These are phyloP conservation scores for Anas bernieri DNA, from an alignment of 2,797 vertebrate genomes.

Conservation along the genomic window DNA sequence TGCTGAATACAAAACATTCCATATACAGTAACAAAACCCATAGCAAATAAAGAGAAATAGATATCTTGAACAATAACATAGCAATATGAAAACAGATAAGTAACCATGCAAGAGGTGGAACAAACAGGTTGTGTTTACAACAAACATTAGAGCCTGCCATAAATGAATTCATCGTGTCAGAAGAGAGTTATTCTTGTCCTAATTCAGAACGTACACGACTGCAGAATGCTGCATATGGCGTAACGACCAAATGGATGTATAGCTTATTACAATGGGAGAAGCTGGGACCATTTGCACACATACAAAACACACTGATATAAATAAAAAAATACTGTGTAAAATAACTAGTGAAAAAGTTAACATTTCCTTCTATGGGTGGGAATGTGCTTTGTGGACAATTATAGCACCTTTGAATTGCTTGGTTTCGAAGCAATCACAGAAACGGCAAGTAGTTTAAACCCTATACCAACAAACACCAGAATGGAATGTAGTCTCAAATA, in stretches of 20 bases:
- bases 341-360: constrained; percentile 33
- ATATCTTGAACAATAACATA: constrained; percentile 68
- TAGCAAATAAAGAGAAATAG: constrained; percentile 68
- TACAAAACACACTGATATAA: constrained; percentile 66
- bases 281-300: constrained; percentile 26
- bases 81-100: constrained; percentile 66
- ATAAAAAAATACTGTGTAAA: constrained; percentile 54
- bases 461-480: background rate
- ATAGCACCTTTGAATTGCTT: constrained; percentile 58
- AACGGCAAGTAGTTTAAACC: background rate
- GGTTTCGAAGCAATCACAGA: background rate
- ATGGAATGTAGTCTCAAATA: background rate
- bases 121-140: constrained; percentile 33
- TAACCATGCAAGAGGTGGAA: constrained; percentile 65
- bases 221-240: background rate
- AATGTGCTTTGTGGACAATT: constrained; percentile 31
- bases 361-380: background rate
- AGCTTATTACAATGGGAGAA: constrained; percentile 1
- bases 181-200: constrained; percentile 2
- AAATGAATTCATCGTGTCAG: constrained; percentile 1
- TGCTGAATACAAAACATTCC: constrained; percentile 74
- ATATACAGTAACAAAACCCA: constrained; percentile 74
- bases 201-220: constrained; percentile 18
- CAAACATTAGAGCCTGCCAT: constrained; percentile 40
- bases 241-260: background rate